Base-by-base conservation (phyloP, 2,888 invertebrate species). In the Argynnis bischoffii region DNA sequence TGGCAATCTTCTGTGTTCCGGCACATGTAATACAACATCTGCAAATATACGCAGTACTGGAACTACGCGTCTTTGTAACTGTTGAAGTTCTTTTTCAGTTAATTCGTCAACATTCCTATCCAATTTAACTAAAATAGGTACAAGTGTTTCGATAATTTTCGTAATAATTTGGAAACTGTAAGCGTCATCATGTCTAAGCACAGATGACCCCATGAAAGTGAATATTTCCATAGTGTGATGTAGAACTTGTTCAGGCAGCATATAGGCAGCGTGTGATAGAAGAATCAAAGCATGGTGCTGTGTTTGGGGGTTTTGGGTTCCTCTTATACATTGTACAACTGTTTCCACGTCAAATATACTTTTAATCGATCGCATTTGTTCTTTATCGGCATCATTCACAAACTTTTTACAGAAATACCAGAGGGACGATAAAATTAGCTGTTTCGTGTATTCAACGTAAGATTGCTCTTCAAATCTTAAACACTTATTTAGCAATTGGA, bases 151-250 rank as follows among this genome's bases (percentile, higher is more conserved):
- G 18, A 99, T 95, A 5, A 98, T 97, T 81, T 96, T 96, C 0
- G 95, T 95, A 65, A 99, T 98, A 31, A 99, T 96, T 85, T 98
- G 98, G 83, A 98, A 98, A 81, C 98, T 98, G 86, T 99, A 99
- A 0, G 97, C 96, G 79, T 99, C 98, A 81, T 99, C 99, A 77
- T 98, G 98, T 13, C 98, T 94, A 1, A 99, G 92, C 13, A 99
- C 95, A 0, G 97, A 97, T 0, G 97, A 97, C 0, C 99, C 99
- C 95, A 99, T 98, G 81, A 99, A 99, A 0, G 99, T 99, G 83
- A 99, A 99, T 76, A 99, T 97, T 26, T 98, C 96, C 95, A 99
- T 98, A 4, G 99, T 96, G 79, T 99, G 98, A 81, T 98, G 96
- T 16, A 99, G 89, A 0, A 99, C 97, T 88, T 96, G 95, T 69